Base-by-base conservation (phyloP, 1,140 invertebrate genomes). In the Melitaea cinxia region DNA sequence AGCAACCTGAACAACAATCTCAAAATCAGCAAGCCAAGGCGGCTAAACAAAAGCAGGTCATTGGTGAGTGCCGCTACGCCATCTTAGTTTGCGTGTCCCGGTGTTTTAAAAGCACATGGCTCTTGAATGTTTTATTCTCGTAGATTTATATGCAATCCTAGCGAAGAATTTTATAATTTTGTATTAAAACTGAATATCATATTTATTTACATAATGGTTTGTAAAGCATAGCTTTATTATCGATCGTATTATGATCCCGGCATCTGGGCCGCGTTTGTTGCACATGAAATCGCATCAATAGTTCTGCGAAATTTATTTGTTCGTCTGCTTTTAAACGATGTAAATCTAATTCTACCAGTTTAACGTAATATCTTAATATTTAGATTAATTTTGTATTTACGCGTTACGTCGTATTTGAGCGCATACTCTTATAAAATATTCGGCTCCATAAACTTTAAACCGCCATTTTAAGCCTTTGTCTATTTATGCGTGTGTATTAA, bases 41-140 rank as follows among this genome's bases (percentile, higher is more conserved):
- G 78, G 78, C 81, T 79, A 89, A 88, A 88, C 83, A 87, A 87
- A 92, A 92, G 87, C 86, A 88, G 77, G 81, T 91, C 82, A 91
- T 91, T 80, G 91, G 91, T 91, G 73, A 87, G 91, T 88, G 59
- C 68, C 75, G 79, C 80, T 74, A 76, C 88, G 88, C 88, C 88
- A 90, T 90, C 78, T 88, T 90, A 85, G 72, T 76, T 84, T 81
- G 69, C 73, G 68, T 80, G 78, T 70, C 73, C 84, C 80, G 81
- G 83, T 80, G 79, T 80, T 72, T 73, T 68, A 80, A 61, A 83
- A 89, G 83, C 88, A 90, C 88, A 90, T 90, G 88, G 78, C 62
- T 77, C 65, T 35, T 45, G 39, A 65, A 72, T 69, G 65, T 72
- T 30, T 59, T 63, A 39, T 52, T 61, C 60, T 56, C 63, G 60